A percentile compares a stretch with the other conserved stretches of the same genome.
phyloP scores from a whole-genome alignment of 1,140 invertebrate species.

The Caerostris extrusa region DNA sequence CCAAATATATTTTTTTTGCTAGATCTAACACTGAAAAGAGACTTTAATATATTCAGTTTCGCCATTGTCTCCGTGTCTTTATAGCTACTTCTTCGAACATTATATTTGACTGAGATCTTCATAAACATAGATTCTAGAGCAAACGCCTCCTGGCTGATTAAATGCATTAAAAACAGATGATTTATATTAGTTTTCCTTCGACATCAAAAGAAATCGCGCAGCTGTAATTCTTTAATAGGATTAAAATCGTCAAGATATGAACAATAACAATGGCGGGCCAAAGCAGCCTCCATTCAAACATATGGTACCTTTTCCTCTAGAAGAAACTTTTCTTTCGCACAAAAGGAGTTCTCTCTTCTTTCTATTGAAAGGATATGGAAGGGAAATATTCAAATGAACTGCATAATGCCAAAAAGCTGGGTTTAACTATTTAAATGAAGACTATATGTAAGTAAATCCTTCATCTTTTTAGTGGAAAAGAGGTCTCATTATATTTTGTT shows the following conservation, averaged over 20 bases:
- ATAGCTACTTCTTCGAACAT: neutral
- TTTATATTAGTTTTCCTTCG: neutral
- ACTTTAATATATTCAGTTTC: neutral
- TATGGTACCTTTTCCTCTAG: conserved; percentile 15
- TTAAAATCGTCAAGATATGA: conserved; percentile 55
- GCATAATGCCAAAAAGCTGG: conserved; percentile 63
- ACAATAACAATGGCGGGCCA: conserved; percentile 39
- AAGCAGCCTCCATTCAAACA: conserved; percentile 15
- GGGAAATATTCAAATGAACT: conserved; percentile 73
- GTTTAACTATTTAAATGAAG: conserved; percentile 75
- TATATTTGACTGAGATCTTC: neutral
- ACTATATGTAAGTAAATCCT: conserved; percentile 67
- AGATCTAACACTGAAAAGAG: neutral
- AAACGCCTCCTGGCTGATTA: neutral
- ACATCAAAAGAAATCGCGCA: conserved; percentile 10
- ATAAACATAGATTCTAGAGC: neutral
- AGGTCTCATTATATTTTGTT: conserved; percentile 72
- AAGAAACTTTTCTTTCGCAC: conserved; percentile 25
- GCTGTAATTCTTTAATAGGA: conserved; percentile 51
- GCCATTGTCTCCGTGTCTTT: neutral
- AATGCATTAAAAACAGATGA: conserved; percentile 29
- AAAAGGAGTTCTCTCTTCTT: neutral
- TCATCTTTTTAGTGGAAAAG: conserved; percentile 10
- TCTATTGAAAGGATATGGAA: conserved; percentile 16
- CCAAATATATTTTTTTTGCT: neutral